Percentiles rank a stretch among this genome's conserved stretches.
These are phyloP conservation scores for Sepioteuthis lessoniana DNA, from an alignment of 2,888 invertebrate species.

Conservation along the genomic window DNA sequence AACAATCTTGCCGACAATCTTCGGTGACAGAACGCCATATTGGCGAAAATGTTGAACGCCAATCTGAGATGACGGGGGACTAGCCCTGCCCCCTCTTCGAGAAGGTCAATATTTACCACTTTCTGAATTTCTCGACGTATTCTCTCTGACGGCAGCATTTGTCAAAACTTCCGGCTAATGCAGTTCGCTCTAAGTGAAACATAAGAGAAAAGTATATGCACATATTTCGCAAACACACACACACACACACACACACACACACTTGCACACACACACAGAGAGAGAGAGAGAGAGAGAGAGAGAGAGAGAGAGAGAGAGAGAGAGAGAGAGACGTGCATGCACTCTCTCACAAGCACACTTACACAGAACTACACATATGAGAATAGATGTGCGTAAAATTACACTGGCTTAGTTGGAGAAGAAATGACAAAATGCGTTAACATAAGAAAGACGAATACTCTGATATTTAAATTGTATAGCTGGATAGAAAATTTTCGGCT, in stretches of 20 bases:
- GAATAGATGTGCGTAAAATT: too few relatives aligned
- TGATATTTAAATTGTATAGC: too few relatives aligned
- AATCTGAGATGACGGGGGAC: not conserved
- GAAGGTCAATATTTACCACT: not conserved
- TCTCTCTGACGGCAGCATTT: constrained; percentile 1
- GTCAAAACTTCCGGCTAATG: constrained; percentile 17
- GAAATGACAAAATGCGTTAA: too few relatives aligned
- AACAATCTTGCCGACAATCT: not conserved
- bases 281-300: too few relatives aligned
- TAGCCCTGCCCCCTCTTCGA: not conserved
- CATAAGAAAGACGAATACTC: too few relatives aligned
- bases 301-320: too few relatives aligned
- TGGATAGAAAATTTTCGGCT: too few relatives aligned
- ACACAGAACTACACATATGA: too few relatives aligned
- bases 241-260: not conserved
- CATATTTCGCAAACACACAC: not conserved
- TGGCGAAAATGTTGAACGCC: not conserved
- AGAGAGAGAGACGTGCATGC: not conserved
- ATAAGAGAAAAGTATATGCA: not conserved
- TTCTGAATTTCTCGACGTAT: not conserved
- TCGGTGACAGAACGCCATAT: not conserved
- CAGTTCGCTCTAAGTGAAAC: not conserved
- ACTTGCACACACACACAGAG: not conserved
- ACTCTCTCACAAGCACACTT: not conserved
- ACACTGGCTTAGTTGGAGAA: too few relatives aligned